Percentiles rank a stretch among this genome's conserved stretches.
Conservation (phyloP, 92 coral and sea anemone species). For the Actinernus sp. region DNA sequence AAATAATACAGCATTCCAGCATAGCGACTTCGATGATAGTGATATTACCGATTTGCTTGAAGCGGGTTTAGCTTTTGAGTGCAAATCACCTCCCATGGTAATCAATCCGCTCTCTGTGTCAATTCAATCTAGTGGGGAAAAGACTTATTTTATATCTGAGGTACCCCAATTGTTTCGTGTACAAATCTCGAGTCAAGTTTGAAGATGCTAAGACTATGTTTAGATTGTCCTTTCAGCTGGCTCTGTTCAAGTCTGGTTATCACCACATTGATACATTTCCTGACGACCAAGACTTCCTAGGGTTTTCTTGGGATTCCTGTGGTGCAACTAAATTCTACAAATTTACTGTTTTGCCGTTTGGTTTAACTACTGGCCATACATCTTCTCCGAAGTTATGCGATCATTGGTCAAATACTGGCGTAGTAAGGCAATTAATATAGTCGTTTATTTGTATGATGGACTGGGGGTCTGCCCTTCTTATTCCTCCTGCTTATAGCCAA, state of each 20-base stretch:
- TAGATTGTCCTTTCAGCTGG: slow-evolving; percentile 16
- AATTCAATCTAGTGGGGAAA: slow-evolving; percentile 51
- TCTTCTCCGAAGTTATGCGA: slow-evolving; percentile 40
- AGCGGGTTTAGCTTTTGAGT: slow-evolving; percentile 29
- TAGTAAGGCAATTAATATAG: slow-evolving; percentile 17
- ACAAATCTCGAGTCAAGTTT: slow-evolving; percentile 45
- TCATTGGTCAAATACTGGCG: slow-evolving; percentile 46
- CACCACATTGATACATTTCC: slow-evolving; percentile 65
- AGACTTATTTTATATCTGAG: slow-evolving; percentile 57
- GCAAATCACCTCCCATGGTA: slow-evolving; percentile 35
- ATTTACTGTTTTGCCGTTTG: slow-evolving; percentile 47
- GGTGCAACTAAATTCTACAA: slow-evolving; percentile 12
- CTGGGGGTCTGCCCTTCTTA: background rate
- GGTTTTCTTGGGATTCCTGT: slow-evolving; percentile 41
- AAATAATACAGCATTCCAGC: slow-evolving; percentile 49
- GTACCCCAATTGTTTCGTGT: slow-evolving; percentile 20
- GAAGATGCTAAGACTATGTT: slow-evolving; percentile 50
- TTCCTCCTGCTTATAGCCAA: background rate
- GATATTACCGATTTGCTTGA: slow-evolving; percentile 38
- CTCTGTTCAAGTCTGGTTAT: slow-evolving; percentile 45
- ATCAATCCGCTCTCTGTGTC: slow-evolving; percentile 60
- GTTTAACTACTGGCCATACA: slow-evolving; percentile 42
- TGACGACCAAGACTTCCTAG: slow-evolving; percentile 43
- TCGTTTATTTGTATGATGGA: slow-evolving; percentile 35
- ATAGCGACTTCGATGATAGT: slow-evolving; percentile 27